These are phyloP conservation scores for Sorex fumeus DNA, from an alignment of 2,113 vertebrate species.

Conservation along the genomic window DNA sequence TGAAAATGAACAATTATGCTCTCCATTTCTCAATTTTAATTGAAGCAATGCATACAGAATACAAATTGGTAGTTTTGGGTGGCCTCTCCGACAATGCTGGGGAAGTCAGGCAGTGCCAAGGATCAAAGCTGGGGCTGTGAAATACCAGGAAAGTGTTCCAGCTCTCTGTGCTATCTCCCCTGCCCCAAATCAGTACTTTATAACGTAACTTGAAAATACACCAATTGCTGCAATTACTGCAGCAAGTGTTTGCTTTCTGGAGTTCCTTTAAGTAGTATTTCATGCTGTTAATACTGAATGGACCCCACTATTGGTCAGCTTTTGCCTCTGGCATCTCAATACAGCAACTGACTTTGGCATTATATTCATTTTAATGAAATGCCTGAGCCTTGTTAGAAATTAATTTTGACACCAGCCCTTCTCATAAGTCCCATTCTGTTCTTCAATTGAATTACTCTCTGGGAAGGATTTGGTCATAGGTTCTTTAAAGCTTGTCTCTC, in stretches of 20 bases:
- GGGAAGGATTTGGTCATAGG: background rate
- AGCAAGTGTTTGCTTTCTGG: background rate
- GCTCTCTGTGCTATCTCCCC: no score
- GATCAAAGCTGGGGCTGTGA: no score
- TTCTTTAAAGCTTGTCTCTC: background rate
- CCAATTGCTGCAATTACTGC: background rate
- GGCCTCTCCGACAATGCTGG: no score
- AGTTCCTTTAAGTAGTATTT: background rate
- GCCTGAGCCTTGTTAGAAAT: constrained; percentile 36
- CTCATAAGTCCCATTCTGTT: background rate
- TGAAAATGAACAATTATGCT: background rate
- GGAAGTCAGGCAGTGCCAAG: no score
- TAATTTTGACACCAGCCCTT: constrained; percentile 62
- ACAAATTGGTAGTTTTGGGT: background rate
- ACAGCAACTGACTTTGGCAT: background rate
- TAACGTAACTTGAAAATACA: background rate
- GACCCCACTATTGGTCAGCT: background rate
- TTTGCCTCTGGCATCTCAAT: background rate
- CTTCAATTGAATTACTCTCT: background rate
- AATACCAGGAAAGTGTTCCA: no score
- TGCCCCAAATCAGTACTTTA: background rate
- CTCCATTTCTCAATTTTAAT: background rate
- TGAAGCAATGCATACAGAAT: background rate
- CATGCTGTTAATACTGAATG: background rate
- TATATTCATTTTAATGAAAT: constrained; percentile 68